Evolutionary conservation across 2,113 vertebrate species (phyloP), one percentile per base, ranked within the genome.

Genomic region (Pseudorasbora parva): DNA sequence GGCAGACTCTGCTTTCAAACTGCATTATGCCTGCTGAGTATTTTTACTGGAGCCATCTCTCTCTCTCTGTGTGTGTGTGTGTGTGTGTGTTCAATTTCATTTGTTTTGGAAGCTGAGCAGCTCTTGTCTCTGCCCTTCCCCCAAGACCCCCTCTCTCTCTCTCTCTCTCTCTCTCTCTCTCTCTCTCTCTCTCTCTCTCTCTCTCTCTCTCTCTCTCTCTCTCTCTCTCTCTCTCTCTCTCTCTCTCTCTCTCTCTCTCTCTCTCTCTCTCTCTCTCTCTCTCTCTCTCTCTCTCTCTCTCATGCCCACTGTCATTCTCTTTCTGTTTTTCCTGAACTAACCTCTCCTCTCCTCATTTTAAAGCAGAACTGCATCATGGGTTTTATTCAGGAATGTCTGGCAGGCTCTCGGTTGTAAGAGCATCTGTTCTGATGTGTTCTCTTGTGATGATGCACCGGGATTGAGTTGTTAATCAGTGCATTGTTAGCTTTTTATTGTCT

Each of bases 51-150:
- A 68, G 76, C 57, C 10, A 17, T 66, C 37, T 82, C 2, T 25
- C 4, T 72, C 17, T 60, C 7, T 19, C 1, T 47, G 1, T 60
- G 15, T 45, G 37, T 72, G 49, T 49, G 14, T 57, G 43, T 76
- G 59, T 60, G 27, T 69, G 33, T 33, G 33, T 60, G 82, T 81
- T 45, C 45, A 82, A 27, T 85, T 85, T 85, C 80, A 87, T 88
- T 88, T 87, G 79, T 87, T 87, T 88, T 87, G 84, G 86, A 83
- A 85, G 80, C 86, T 45, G 27, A 60, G 84, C 59, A 51, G 80
- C 69, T 88, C 85, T 81, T 81, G 66, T 78, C 78, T 83, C 88
- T 84, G 87, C 92, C 90, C 88, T 82, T 43, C 90, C 84, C 84
- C 82, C 86, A 49, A n/a, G 72, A 11, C 76, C 86, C 21, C 12